Percentiles rank a stretch among this genome's conserved stretches.
These are phyloP conservation scores for Epinotia brunnichana DNA, from an alignment of 2,888 invertebrate genomes.

Conservation along the genomic window DNA sequence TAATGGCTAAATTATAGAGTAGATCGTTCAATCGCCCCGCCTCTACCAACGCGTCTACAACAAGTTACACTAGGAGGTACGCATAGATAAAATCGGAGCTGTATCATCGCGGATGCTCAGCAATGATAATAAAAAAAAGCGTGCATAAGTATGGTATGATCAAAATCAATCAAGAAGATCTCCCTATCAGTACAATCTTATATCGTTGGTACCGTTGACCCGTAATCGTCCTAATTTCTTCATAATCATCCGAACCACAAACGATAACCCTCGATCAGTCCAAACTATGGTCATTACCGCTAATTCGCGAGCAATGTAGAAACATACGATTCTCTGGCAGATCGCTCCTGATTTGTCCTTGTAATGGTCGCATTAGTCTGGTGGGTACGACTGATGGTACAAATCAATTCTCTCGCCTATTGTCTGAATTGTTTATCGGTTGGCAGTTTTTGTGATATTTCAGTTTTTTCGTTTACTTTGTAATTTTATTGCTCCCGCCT, in stretches of 20 bases:
- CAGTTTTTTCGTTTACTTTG: neutral
- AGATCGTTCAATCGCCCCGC: neutral
- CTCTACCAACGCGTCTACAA: neutral
- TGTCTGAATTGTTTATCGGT: constrained; percentile 49
- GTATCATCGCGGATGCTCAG: no score
- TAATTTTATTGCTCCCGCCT: neutral
- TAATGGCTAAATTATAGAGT: no score
- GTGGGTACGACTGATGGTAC: constrained; percentile 46
- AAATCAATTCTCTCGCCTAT: constrained; percentile 52
- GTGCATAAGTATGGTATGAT: neutral
- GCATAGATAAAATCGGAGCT: no score
- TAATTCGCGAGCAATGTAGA: constrained; percentile 61
- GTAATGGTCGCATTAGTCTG: constrained; percentile 59
- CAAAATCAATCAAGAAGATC: neutral
- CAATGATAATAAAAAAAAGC: no score
- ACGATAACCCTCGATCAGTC: constrained; percentile 41
- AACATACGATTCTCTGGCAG: constrained; percentile 57
- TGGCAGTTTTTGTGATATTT: constrained; percentile 29
- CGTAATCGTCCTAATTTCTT: constrained; percentile 17
- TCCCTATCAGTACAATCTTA: constrained; percentile 3
- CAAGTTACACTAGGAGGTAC: no score
- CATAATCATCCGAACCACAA: constrained; percentile 35
- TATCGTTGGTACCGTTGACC: constrained; percentile 12
- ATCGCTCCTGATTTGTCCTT: constrained; percentile 59
- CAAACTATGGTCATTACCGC: constrained; percentile 57